Conservation (phyloP, 2,888 invertebrate genomes). For the Mythimna ferrago region DNA sequence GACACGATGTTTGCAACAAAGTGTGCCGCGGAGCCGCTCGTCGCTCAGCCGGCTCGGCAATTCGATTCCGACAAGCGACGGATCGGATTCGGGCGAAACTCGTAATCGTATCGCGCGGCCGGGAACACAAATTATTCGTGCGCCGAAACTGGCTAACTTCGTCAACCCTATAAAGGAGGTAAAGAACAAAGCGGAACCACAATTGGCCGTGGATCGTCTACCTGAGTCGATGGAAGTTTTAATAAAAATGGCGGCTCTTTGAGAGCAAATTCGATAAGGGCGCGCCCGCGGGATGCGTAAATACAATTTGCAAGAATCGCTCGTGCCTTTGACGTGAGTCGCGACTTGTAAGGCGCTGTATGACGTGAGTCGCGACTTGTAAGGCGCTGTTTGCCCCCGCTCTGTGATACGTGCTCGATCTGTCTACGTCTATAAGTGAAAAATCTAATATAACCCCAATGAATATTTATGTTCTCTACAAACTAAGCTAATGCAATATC, state of each 20-base stretch:
- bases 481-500: constrained; percentile 56
- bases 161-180: constrained; percentile 87
- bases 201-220: constrained; percentile 85
- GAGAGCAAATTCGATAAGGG: constrained; percentile 88
- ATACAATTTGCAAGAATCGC: constrained; percentile 88
- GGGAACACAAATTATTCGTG: constrained; percentile 89
- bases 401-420: constrained; percentile 48
- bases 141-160: constrained; percentile 88
- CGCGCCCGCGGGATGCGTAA: constrained; percentile 89
- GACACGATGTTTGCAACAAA: constrained; percentile 78
- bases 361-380: constrained; percentile 75
- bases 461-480: constrained; percentile 58
- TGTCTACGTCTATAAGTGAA: constrained; percentile 59
- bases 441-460: constrained; percentile 60
- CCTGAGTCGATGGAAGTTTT: constrained; percentile 87
- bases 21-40: constrained; percentile 71
- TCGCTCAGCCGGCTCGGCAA: constrained; percentile 79
- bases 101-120: constrained; percentile 87
- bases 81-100: constrained; percentile 86
- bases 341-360: constrained; percentile 80
- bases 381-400: constrained; percentile 67
- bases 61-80: constrained; percentile 81
- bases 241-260: constrained; percentile 90
- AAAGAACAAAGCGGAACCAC: constrained; percentile 89
- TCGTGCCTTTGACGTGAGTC: constrained; percentile 86